phyloP scores from a whole-genome alignment of 2,888 invertebrate species.

The Nymphalis urticae region DNA sequence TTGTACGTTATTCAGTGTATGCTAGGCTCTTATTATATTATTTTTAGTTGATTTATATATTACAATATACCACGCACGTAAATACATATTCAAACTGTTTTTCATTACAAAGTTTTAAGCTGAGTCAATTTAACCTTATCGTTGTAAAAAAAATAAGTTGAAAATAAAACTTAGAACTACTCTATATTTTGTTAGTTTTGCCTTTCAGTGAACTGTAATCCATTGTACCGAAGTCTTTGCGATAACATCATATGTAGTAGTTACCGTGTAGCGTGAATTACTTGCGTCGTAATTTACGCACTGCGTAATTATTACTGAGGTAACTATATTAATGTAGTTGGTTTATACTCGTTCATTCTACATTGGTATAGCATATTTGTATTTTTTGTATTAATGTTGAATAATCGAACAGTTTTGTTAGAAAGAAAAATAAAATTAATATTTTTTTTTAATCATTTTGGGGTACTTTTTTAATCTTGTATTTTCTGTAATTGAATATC shows the following conservation, averaged over 20 bases:
- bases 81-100: no score
- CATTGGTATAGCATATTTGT: neutral
- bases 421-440: no score
- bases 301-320: slow-evolving; percentile 22
- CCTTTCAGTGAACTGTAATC: slow-evolving; percentile 1
- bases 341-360: no score
- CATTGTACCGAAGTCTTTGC: slow-evolving; percentile 6
- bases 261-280: slow-evolving; percentile 44
- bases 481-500: neutral
- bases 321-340: neutral
- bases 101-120: no score
- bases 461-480: neutral
- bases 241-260: slow-evolving; percentile 20
- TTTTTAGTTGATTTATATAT: no score
- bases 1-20: no score
- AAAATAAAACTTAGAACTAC: neutral
- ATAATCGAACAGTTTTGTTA: no score
- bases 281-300: slow-evolving; percentile 30
- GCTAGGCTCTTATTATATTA: no score
- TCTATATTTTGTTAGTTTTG: neutral
- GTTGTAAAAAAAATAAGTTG: neutral
- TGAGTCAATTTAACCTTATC: no score
- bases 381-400: neutral
- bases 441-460: neutral
- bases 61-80: no score